Evolutionary conservation across 2,888 invertebrate species (phyloP).

Genomic region (Phengaris arion): DNA sequence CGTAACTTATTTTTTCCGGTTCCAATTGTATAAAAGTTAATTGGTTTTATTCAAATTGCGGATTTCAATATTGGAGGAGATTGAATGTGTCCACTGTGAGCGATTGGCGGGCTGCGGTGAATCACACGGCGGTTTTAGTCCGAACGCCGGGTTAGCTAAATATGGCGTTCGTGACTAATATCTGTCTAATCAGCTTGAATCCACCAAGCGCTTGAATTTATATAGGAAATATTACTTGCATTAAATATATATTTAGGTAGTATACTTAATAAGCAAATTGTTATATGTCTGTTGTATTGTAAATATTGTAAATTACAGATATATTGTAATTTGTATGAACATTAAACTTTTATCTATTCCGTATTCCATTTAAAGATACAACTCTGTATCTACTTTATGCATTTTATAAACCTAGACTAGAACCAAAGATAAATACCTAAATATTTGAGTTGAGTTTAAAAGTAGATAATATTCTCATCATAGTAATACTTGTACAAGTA

Average conservation of each 20-base stretch:
- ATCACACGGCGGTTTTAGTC: background rate
- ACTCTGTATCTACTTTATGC: too few relatives aligned
- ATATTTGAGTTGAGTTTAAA: too few relatives aligned
- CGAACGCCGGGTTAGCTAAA: slow-evolving; percentile 5
- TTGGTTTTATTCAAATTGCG: slow-evolving; percentile 12
- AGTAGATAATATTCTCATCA: background rate
- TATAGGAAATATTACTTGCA: background rate
- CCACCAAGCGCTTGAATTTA: slow-evolving; percentile 3
- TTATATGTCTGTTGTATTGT: too few relatives aligned
- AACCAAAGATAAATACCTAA: too few relatives aligned
- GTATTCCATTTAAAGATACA: too few relatives aligned
- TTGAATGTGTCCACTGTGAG: slow-evolving; percentile 18
- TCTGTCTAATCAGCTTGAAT: slow-evolving; percentile 1
- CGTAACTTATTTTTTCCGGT: slow-evolving; percentile 3
- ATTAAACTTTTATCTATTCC: too few relatives aligned
- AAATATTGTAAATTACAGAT: too few relatives aligned
- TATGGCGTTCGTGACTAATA: slow-evolving; percentile 16
- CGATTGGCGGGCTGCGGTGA: slow-evolving; percentile 8
- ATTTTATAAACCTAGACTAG: too few relatives aligned
- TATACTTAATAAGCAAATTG: too few relatives aligned
- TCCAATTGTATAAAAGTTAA: background rate
- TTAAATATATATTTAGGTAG: too few relatives aligned
- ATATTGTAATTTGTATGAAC: too few relatives aligned
- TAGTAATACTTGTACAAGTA: slow-evolving; percentile 16
- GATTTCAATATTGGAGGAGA: slow-evolving; percentile 6